Conservation (phyloP, 2,888 invertebrate species). For the Microctonus hyperodae region DNA sequence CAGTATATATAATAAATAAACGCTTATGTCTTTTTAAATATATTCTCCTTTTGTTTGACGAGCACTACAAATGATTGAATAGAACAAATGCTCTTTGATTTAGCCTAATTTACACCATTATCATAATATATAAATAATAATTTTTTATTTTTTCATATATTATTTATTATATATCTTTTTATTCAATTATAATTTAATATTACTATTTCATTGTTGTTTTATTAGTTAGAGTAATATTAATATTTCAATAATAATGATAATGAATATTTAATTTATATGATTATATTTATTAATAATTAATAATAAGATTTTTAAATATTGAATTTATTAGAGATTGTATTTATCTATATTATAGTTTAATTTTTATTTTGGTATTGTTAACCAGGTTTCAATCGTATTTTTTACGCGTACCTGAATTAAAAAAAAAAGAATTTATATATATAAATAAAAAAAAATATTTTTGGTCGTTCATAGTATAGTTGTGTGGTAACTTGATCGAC, state of each 20-base stretch:
- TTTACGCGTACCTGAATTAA: not conserved
- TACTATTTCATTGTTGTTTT: no score
- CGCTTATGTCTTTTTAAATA: slow-evolving; percentile 26
- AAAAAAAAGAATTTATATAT: not conserved
- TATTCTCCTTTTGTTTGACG: slow-evolving; percentile 19
- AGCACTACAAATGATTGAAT: slow-evolving; percentile 19
- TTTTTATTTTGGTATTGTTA: no score
- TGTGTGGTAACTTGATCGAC: slow-evolving; percentile 61
- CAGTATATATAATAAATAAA: slow-evolving; percentile 9
- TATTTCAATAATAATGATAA: no score
- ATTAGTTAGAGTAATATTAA: no score
- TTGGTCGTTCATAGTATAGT: not conserved
- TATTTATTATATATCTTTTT: no score
- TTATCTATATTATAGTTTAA: no score
- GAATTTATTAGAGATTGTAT: no score
- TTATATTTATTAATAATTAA: no score
- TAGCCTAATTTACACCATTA: slow-evolving; percentile 22
- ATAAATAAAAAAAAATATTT: not conserved
- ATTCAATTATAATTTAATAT: no score
- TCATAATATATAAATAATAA: slow-evolving; percentile 12
- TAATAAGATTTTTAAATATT: no score
- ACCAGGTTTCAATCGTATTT: not conserved
- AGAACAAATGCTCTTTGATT: slow-evolving; percentile 24
- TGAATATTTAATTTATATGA: no score
- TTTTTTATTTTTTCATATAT: not conserved